phyloP scores from a whole-genome alignment of 2,113 vertebrate species.

The Dascyllus trimaculatus region DNA sequence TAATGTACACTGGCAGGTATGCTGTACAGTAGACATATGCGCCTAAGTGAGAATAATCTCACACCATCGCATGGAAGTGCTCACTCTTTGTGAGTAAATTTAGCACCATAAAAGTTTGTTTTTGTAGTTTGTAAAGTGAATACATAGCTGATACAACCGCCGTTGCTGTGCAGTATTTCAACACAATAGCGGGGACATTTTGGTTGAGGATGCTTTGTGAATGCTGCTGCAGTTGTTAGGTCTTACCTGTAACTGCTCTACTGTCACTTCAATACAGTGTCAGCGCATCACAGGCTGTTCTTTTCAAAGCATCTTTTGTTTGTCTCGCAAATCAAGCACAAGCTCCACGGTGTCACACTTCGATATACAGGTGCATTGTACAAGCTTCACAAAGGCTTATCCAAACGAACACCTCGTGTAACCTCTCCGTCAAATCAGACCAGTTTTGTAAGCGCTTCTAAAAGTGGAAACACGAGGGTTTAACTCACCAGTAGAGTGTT shows the following conservation, averaged over 20 bases:
- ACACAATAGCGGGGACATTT: neutral
- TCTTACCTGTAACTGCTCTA: neutral
- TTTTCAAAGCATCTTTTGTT: conserved; percentile 4
- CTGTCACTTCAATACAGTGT: neutral
- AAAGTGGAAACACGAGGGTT: conserved; percentile 2
- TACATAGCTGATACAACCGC: too few species aligned
- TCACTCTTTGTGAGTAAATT: neutral
- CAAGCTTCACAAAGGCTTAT: neutral
- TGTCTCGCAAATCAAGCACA: conserved; percentile 18
- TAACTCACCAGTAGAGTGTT: neutral
- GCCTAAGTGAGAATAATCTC: too few species aligned
- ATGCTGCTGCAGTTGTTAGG: neutral
- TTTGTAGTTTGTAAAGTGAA: too few species aligned
- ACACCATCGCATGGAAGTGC: neutral
- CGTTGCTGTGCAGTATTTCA: too few species aligned
- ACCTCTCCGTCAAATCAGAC: neutral
- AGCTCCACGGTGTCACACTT: neutral
- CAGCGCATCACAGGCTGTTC: neutral
- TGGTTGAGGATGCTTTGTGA: too few species aligned
- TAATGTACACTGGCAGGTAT: conserved; percentile 14
- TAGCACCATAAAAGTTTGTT: neutral
- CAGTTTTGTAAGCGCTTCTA: neutral
- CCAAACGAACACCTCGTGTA: neutral
- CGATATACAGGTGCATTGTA: neutral
- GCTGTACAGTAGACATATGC: neutral